Base-by-base conservation (phyloP, 2,113 vertebrate genomes). In the Malurus cyaneus region DNA sequence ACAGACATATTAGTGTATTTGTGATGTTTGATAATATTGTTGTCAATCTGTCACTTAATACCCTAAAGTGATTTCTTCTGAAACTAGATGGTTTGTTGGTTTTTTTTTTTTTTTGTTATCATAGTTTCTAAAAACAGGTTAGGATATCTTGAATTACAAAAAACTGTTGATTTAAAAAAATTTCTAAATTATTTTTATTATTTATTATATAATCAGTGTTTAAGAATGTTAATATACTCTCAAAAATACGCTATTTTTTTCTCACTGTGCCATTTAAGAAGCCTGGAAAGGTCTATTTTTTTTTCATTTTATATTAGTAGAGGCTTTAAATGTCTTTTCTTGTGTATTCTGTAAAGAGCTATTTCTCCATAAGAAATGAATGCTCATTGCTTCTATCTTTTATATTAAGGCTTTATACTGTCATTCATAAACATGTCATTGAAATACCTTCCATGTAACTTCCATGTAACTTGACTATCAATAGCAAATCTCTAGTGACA, bases 401-500 rank as follows among this genome's bases (percentile, higher is more conserved):
- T 88, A 47, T 86, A 54, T 86, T 74, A 89, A 41, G 39, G 31
- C 26, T 94, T 72, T 88, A 59, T 87, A 21, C 21, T 76, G 49
- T 74, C 80, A 67, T 81, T 89, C 53, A 72, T 87, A 89, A 93
- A 18, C 36, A 69, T 39, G 54, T 62, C 47, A 86, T 78, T 88
- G 78, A 84, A 95, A 84, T 66, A 92, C n/a, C 29, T 94, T 87
- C 70, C n/a, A 32, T 7, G 4, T 72, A 87, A 69, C 29, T 94
- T 87, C 70, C n/a, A 32, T 7, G 4, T 72, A 87, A 69, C 64
- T 88, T 66, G 42, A 46, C 50, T 85, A 62, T 88, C 81, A 93
- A 86, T 92, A 90, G 42, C 29, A 92, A 78, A 87, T 80, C 86
- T 83, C 86, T 83, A 54, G 62, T 83, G 93, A 83, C 52, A 78